Percentiles rank a stretch among this genome's conserved stretches.
Evolutionary conservation across 2,888 invertebrate genomes (phyloP).

Genomic region (Ellobium chinense): DNA sequence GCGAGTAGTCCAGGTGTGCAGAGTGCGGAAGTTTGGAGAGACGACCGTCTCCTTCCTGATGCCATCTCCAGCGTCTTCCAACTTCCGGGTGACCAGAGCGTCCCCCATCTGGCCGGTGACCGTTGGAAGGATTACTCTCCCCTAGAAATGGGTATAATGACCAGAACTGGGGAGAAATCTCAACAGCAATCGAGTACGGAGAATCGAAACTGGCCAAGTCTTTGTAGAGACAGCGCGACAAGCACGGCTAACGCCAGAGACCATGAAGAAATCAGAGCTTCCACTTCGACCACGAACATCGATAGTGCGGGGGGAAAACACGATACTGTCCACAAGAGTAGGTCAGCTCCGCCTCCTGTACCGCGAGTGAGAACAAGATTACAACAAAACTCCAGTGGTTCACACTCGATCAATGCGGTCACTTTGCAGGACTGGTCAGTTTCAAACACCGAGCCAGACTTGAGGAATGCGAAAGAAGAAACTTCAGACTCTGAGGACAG

Average conservation of each 20-base stretch:
- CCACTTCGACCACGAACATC: background rate
- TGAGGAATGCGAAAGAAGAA: background rate
- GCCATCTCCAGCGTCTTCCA: background rate
- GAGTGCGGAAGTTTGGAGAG: too few species aligned
- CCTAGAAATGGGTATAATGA: background rate
- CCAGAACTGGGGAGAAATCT: too few species aligned
- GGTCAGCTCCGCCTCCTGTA: background rate
- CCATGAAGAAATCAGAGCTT: background rate
- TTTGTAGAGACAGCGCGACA: too few species aligned
- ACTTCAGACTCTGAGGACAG: background rate
- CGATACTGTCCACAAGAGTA: background rate
- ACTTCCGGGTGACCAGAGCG: background rate
- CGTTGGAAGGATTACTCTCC: slow-evolving; percentile 22
- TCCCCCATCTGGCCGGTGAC: background rate
- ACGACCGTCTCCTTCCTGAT: too few species aligned
- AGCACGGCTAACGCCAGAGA: background rate
- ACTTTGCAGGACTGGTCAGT: too few species aligned
- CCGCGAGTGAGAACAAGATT: background rate
- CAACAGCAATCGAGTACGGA: too few species aligned
- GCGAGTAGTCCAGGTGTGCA: too few species aligned
- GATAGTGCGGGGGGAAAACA: background rate
- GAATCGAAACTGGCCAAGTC: too few species aligned
- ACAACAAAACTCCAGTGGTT: background rate
- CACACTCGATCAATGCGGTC: background rate
- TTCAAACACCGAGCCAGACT: too few species aligned